These are phyloP conservation scores for Hesperophylax magnus DNA, from an alignment of 1,140 invertebrate genomes.

Conservation along the genomic window DNA sequence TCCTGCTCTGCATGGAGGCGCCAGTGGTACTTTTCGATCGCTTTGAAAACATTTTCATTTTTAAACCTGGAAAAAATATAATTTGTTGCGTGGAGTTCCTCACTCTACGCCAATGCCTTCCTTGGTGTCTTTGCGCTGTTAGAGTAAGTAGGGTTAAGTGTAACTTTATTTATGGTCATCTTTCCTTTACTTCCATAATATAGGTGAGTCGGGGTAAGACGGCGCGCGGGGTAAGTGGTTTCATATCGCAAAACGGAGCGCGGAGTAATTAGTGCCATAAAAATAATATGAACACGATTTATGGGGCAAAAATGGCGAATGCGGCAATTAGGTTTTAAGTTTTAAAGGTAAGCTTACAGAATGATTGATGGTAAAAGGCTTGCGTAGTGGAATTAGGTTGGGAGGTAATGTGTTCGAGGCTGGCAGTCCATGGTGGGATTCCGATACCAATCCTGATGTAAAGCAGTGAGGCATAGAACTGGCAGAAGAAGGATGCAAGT, in stretches of 20 bases:
- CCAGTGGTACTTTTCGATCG: too few relatives aligned
- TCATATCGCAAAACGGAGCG: conserved; percentile 6
- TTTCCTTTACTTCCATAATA: not conserved
- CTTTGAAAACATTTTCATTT: too few relatives aligned
- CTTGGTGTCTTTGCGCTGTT: not conserved
- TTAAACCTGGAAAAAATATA: too few relatives aligned
- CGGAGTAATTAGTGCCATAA: conserved; percentile 24
- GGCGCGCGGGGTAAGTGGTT: not conserved
- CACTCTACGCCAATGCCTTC: conserved; percentile 1
- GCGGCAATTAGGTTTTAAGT: too few relatives aligned
- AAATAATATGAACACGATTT: not conserved
- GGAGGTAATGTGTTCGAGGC: too few relatives aligned
- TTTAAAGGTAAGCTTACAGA: too few relatives aligned
- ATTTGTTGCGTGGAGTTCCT: too few relatives aligned
- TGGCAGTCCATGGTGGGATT: not conserved
- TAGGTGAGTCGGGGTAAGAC: not conserved
- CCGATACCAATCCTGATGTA: not conserved
- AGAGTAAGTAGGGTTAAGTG: not conserved
- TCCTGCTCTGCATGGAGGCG: too few relatives aligned
- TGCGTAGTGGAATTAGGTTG: not conserved
- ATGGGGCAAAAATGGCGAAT: not conserved
- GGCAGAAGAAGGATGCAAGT: too few relatives aligned
- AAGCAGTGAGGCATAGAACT: too few relatives aligned
- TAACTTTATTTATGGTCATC: conserved; percentile 16
- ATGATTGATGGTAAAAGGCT: not conserved